Percentiles rank a stretch among this genome's conserved stretches.
Evolutionary conservation across 2,113 vertebrate species (phyloP).

Genomic region (Vulpes ferrilata): DNA sequence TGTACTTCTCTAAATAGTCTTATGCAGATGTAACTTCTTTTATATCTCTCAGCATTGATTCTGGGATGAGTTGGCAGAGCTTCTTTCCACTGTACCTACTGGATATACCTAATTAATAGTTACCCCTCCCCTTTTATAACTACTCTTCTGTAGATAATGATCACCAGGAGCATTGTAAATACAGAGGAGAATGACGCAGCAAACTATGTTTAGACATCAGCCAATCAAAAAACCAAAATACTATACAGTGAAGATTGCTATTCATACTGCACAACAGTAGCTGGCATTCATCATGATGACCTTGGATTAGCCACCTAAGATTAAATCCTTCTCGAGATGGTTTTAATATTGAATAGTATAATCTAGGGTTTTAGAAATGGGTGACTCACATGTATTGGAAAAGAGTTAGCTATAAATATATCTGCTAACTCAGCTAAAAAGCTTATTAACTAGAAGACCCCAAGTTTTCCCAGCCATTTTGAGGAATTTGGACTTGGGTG

Average conservation of each 20-base stretch:
- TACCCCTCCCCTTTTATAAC: background rate
- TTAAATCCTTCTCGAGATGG: slow-evolving; percentile 26
- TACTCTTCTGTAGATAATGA: slow-evolving; percentile 42
- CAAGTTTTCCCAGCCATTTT: slow-evolving; percentile 28
- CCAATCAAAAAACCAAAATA: slow-evolving; percentile 43
- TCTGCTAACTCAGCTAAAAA: slow-evolving; percentile 53
- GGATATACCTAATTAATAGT: slow-evolving; percentile 32
- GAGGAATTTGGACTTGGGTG: slow-evolving; percentile 46
- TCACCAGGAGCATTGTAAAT: background rate
- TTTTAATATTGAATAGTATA: slow-evolving; percentile 68
- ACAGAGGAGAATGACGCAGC: background rate
- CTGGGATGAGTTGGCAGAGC: slow-evolving; percentile 37
- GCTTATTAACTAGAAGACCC: slow-evolving; percentile 51
- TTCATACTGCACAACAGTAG: background rate
- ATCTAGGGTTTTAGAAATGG: slow-evolving; percentile 62
- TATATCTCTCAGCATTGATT: slow-evolving; percentile 18
- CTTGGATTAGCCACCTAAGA: slow-evolving; percentile 57
- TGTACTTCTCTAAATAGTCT: slow-evolving; percentile 8
- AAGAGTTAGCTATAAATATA: slow-evolving; percentile 58
- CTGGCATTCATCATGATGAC: slow-evolving; percentile 52
- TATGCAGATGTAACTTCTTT: background rate
- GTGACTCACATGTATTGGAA: slow-evolving; percentile 53
- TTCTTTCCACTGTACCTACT: slow-evolving; percentile 36
- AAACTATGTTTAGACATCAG: slow-evolving; percentile 49
- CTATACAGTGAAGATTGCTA: background rate